Evolutionary conservation across 2,888 invertebrate species (phyloP).

Genomic region (Drosophila pseudotalamancana): DNA sequence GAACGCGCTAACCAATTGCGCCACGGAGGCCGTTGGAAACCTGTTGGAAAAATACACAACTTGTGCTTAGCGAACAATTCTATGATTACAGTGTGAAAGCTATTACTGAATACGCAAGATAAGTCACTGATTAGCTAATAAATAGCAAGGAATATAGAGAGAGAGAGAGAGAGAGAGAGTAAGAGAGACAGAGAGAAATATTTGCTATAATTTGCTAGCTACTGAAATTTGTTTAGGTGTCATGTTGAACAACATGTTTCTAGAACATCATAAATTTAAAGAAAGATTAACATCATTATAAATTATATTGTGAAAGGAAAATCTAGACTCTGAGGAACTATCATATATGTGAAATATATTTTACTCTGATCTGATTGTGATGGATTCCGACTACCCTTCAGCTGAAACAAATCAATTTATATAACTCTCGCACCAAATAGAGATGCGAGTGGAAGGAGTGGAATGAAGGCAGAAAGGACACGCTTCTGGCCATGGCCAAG

Average conservation of each 20-base stretch:
- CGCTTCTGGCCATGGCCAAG: conserved; percentile 4
- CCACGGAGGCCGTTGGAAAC: conserved; percentile 87
- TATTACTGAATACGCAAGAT: conserved; percentile 14
- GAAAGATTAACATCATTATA: background rate
- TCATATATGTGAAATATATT: background rate
- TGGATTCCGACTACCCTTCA: background rate
- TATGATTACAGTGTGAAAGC: background rate
- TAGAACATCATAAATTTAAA: background rate
- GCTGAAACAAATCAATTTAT: conserved; percentile 47
- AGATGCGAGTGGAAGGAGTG: conserved; percentile 1
- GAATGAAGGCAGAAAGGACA: too few species aligned
- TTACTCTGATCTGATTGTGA: background rate
- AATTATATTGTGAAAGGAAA: background rate
- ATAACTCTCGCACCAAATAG: conserved; percentile 4
- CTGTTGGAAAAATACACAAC: conserved; percentile 45
- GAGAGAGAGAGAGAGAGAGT: background rate
- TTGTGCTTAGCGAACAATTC: background rate
- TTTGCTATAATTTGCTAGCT: conserved; percentile 10
- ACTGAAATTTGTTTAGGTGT: conserved; percentile 16
- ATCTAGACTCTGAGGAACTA: background rate
- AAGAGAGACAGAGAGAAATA: background rate
- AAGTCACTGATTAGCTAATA: conserved; percentile 8
- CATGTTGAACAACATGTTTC: background rate
- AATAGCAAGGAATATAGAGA: background rate
- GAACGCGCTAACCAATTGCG: conserved; percentile 99